phyloP scores from a whole-genome alignment of 2,113 vertebrate species.

The Empidonax alnorum region DNA sequence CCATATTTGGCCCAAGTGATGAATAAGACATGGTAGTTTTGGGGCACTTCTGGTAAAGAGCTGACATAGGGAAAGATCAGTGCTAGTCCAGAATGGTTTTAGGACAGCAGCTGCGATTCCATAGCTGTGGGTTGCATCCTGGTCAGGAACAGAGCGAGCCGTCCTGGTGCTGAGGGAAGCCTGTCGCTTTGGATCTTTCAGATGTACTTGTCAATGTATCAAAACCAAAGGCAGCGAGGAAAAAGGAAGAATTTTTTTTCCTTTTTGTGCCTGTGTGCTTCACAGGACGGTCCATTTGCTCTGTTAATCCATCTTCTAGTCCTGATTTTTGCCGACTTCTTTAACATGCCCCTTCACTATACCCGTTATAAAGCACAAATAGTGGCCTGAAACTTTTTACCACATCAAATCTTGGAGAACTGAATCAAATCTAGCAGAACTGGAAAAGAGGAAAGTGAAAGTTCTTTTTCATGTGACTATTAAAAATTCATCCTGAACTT shows the following conservation, averaged over 20 bases:
- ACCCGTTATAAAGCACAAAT: not conserved
- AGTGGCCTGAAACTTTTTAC: not conserved
- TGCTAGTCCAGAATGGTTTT: not conserved
- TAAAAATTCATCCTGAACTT: not conserved
- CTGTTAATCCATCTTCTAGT: not conserved
- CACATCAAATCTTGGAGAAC: not conserved
- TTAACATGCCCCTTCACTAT: accelerated
- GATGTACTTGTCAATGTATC: accelerated
- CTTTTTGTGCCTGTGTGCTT: not conserved
- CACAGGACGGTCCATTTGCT: not conserved
- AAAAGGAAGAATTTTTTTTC: not conserved
- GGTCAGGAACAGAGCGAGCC: not conserved
- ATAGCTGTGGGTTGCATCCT: not conserved
- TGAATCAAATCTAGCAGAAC: not conserved
- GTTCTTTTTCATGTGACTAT: not conserved
- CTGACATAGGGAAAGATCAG: too few species aligned
- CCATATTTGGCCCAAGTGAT: not conserved
- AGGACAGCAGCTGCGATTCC: not conserved
- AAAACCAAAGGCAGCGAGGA: not conserved
- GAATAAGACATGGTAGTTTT: not conserved
- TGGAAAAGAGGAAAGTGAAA: not conserved
- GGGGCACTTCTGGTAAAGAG: not conserved
- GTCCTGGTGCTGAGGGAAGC: not conserved
- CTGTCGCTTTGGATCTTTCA: not conserved
- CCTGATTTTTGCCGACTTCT: not conserved